Evolutionary conservation across 2,888 invertebrate genomes (phyloP).

Genomic region (Plagodis pulveraria): DNA sequence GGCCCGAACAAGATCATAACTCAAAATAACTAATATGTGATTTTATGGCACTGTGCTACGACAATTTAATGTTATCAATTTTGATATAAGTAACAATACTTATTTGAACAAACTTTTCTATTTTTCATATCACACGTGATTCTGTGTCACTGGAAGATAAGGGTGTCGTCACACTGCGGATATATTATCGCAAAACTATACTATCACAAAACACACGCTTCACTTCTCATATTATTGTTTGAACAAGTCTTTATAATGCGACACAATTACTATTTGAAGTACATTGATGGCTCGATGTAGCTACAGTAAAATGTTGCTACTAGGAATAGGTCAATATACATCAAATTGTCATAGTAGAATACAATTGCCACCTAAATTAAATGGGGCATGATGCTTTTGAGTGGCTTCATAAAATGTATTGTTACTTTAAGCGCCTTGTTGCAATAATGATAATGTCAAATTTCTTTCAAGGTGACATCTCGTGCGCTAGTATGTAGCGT

Average conservation of each 20-base stretch:
- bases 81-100: not conserved
- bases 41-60: too few species aligned
- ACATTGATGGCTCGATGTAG: not conserved
- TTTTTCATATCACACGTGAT: slow-evolving; percentile 13
- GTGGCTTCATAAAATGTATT: not conserved
- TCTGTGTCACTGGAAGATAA: slow-evolving; percentile 33
- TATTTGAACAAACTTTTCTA: slow-evolving; percentile 4
- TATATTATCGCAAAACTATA: slow-evolving; percentile 22
- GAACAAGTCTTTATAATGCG: slow-evolving; percentile 14
- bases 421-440: too few species aligned
- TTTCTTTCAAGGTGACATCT: too few species aligned
- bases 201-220: too few species aligned
- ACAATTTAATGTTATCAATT: not conserved
- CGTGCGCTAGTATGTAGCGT: too few species aligned
- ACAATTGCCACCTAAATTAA: too few species aligned
- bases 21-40: too few species aligned
- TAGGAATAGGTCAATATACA: too few species aligned
- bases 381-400: not conserved
- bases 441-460: too few species aligned
- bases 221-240: slow-evolving; percentile 33
- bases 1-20: too few species aligned
- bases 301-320: not conserved
- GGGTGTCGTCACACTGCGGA: slow-evolving; percentile 45
- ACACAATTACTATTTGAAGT: slow-evolving; percentile 1
- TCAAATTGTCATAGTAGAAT: too few species aligned